phyloP scores from a whole-genome alignment of 2,888 invertebrate species.

The Rotaria socialis region DNA sequence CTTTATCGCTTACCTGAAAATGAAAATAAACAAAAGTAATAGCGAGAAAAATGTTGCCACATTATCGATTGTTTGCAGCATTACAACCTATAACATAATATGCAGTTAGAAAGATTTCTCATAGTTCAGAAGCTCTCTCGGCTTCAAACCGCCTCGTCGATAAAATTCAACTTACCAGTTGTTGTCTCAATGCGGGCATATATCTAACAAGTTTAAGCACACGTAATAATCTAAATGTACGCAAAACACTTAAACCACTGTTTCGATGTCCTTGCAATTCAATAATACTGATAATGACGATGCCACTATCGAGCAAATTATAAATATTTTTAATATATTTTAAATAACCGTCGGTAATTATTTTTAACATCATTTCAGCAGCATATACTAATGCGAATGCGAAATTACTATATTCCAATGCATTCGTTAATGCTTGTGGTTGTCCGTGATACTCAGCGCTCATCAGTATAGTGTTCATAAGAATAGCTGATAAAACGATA shows the following conservation, averaged over 20 bases:
- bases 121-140: too few relatives aligned
- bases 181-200: constrained; percentile 92
- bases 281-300: constrained; percentile 72
- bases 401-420: constrained; percentile 92
- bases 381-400: constrained; percentile 95
- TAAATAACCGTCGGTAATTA: constrained; percentile 88
- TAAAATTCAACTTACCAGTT: constrained; percentile 73
- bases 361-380: constrained; percentile 91
- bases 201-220: constrained; percentile 91
- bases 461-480: constrained; percentile 97
- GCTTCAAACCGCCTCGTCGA: too few relatives aligned
- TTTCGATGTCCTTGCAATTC: constrained; percentile 16
- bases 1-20: constrained; percentile 84
- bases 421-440: constrained; percentile 82
- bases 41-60: constrained; percentile 99
- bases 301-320: constrained; percentile 96
- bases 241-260: constrained; percentile 87
- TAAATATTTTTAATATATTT: constrained; percentile 96
- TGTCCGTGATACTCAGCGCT: constrained; percentile 97
- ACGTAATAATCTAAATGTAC: constrained; percentile 91
- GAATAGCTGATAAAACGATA: constrained; percentile 87
- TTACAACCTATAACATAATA: neutral
- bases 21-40: constrained; percentile 96
- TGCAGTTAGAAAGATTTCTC: too few relatives aligned
- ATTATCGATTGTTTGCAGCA: constrained; percentile 94